A percentile compares a stretch with the other conserved stretches of the same genome.
Conservation (phyloP, 92 coral and sea anemone genomes). For the Parazoanthus atlanticus region DNA sequence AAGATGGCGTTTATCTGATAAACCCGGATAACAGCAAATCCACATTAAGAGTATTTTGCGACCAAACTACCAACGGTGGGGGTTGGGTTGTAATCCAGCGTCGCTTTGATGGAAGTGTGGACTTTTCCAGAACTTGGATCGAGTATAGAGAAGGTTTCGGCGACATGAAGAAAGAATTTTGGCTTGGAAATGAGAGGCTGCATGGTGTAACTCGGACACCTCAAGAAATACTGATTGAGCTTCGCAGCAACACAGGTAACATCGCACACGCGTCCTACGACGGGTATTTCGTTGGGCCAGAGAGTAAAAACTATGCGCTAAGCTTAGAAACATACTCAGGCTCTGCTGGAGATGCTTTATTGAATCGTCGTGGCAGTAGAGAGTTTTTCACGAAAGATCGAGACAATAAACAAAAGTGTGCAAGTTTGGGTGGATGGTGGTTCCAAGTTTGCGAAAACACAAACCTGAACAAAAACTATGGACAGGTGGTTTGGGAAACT, state of each 20-base stretch:
- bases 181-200: neutral
- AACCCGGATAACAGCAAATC: neutral
- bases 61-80: slow-evolving; percentile 1
- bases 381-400: neutral
- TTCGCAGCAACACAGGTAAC: neutral
- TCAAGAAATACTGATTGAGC: neutral
- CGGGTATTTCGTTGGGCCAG: neutral
- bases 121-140: neutral
- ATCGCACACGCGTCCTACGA: neutral
- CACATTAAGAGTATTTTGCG: neutral
- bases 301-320: neutral
- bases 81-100: slow-evolving; percentile 11
- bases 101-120: neutral
- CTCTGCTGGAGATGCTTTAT: neutral
- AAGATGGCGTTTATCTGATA: neutral
- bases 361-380: neutral
- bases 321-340: neutral
- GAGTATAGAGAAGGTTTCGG: neutral
- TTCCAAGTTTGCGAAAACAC: neutral
- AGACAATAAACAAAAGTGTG: neutral
- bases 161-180: neutral
- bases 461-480: neutral
- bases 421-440: neutral
- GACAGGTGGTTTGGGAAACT: neutral
- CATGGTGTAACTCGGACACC: neutral